Percentiles rank a stretch among this genome's conserved stretches.
Conservation (phyloP, 2,113 vertebrate species). For the Phylloscopus trochilus region DNA sequence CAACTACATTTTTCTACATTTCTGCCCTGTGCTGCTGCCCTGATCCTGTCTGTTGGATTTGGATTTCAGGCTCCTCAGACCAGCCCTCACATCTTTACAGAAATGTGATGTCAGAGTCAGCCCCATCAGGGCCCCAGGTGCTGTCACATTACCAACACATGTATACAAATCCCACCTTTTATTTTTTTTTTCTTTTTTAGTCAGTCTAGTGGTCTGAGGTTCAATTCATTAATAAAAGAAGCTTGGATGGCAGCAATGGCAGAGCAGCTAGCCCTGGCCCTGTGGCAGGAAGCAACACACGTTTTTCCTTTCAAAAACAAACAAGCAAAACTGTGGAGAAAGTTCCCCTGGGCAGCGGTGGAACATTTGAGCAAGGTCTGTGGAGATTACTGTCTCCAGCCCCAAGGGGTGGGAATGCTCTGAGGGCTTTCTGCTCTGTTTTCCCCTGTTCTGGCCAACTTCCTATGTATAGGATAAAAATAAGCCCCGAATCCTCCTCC, state of each 20-base stretch:
- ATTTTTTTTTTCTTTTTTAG: neutral
- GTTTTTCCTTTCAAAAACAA: conserved; percentile 60
- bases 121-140: neutral
- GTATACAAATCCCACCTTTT: neutral
- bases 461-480: conserved; percentile 58
- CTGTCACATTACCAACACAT: neutral
- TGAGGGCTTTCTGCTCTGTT: conserved; percentile 47
- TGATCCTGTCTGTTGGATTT: neutral
- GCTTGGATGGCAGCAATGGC: neutral
- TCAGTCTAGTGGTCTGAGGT: neutral
- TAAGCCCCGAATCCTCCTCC: conserved; percentile 26
- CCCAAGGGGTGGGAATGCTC: neutral
- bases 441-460: conserved; percentile 17
- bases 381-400: conserved; percentile 38
- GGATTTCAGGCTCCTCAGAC: neutral
- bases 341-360: neutral
- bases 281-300: conserved; percentile 22
- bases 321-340: neutral
- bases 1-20: neutral
- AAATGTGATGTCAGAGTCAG: neutral
- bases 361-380: conserved; percentile 64
- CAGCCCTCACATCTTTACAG: neutral
- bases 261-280: neutral
- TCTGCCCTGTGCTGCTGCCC: neutral
- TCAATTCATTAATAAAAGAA: conserved; percentile 36